These are phyloP conservation scores for Nycticryphes semicollaris DNA, from an alignment of 2,113 vertebrate genomes.

Conservation along the genomic window DNA sequence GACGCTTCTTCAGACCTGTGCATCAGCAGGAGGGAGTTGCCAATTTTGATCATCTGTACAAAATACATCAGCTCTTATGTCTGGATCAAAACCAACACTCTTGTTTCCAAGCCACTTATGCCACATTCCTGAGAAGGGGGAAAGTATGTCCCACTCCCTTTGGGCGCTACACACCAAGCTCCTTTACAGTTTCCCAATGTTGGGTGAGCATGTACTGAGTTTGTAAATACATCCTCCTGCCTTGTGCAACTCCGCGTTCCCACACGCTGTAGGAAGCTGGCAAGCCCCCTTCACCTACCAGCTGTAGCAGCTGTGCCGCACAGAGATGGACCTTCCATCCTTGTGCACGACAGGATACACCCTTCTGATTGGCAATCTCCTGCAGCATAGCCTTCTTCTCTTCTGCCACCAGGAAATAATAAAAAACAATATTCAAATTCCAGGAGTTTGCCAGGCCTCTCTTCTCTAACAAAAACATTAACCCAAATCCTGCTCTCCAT, in stretches of 20 bases:
- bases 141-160: slow-evolving; percentile 40
- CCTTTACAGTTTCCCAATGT: neutral
- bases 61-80: slow-evolving; percentile 73
- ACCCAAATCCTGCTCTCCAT: neutral
- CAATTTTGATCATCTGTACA: slow-evolving; percentile 73
- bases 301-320: slow-evolving; percentile 92
- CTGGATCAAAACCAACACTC: slow-evolving; percentile 65
- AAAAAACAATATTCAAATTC: neutral
- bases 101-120: slow-evolving; percentile 50
- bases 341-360: slow-evolving; percentile 93
- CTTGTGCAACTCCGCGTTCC: neutral
- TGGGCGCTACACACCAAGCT: slow-evolving; percentile 35
- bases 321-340: slow-evolving; percentile 99
- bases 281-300: slow-evolving; percentile 80
- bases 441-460: neutral
- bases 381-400: slow-evolving; percentile 96
- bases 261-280: neutral
- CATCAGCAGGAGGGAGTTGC: slow-evolving; percentile 71
- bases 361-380: slow-evolving; percentile 96
- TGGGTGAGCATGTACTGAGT: neutral
- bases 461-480: neutral
- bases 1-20: slow-evolving; percentile 71
- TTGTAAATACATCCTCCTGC: neutral
- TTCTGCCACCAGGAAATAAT: slow-evolving; percentile 75
- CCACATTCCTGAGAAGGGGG: slow-evolving; percentile 58